Evolutionary conservation across 2,888 invertebrate genomes (phyloP).

Genomic region (Cheilosia soror): DNA sequence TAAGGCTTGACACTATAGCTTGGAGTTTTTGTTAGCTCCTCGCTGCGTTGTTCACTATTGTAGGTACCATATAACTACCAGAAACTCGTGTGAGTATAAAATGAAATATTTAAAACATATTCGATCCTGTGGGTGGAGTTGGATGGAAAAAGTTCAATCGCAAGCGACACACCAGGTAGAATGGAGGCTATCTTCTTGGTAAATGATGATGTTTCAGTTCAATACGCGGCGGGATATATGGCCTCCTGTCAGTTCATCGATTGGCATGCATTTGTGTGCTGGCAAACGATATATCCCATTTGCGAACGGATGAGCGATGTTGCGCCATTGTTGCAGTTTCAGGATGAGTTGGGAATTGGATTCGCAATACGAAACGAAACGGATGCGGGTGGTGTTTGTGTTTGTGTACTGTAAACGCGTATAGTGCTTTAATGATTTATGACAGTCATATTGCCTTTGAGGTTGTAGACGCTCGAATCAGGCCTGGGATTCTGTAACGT

Average conservation of each 20-base stretch:
- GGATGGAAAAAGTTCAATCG: constrained; percentile 6
- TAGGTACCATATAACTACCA: neutral
- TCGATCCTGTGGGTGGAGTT: neutral
- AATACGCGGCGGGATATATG: constrained; percentile 59
- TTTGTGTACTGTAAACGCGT: neutral
- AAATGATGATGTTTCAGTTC: constrained; percentile 71
- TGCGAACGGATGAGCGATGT: constrained; percentile 47
- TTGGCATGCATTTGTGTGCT: constrained; percentile 54
- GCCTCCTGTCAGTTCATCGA: constrained; percentile 62
- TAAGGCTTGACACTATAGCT: constrained; percentile 63
- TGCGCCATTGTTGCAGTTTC: constrained; percentile 34
- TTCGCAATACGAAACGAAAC: neutral
- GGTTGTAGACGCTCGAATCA: neutral
- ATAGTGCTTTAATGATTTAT: constrained; percentile 31
- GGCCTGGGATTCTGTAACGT: no score
- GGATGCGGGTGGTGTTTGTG: neutral
- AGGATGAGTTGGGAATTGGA: constrained; percentile 18
- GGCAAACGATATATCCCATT: constrained; percentile 28
- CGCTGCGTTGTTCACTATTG: neutral
- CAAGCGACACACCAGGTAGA: constrained; percentile 29
- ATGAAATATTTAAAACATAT: constrained; percentile 68
- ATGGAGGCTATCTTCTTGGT: constrained; percentile 51
- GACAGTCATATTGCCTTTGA: constrained; percentile 6
- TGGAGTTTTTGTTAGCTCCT: constrained; percentile 19
- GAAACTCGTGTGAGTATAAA: constrained; percentile 35